phyloP scores from a whole-genome alignment of 2,797 vertebrate species.

The Vireo griseus region DNA sequence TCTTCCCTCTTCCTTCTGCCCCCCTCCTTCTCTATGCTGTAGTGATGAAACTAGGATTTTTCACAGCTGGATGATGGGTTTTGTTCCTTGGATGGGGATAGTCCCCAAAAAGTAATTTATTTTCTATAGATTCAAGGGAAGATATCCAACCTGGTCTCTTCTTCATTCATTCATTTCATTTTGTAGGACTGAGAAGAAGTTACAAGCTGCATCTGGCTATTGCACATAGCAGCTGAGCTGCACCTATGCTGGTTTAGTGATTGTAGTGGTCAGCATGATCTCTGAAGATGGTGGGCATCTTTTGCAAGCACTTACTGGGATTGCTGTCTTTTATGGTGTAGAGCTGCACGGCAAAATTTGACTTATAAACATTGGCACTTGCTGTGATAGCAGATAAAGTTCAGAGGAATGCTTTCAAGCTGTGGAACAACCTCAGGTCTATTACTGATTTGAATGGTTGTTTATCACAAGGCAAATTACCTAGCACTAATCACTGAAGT shows the following conservation, averaged over 20 bases:
- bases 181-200: not conserved
- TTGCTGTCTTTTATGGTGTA: not conserved
- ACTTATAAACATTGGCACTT: not conserved
- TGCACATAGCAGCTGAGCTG: not conserved
- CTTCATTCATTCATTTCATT: conserved; percentile 10
- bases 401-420: conserved; percentile 31
- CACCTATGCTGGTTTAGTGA: not conserved
- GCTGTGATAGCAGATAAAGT: not conserved
- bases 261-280: not conserved
- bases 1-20: not conserved
- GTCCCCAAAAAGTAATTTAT: conserved; percentile 25
- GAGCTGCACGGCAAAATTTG: not conserved
- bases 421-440: conserved; percentile 42
- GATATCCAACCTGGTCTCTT: not conserved
- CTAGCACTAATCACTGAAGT: conserved; percentile 53
- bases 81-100: conserved; percentile 10
- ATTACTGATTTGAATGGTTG: conserved; percentile 49
- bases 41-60: conserved; percentile 44
- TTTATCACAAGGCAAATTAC: conserved; percentile 57
- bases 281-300: not conserved
- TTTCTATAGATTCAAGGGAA: not conserved
- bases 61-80: conserved; percentile 32
- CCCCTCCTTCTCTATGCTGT: not conserved
- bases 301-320: not conserved
- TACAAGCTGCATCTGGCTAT: not conserved